Conservation (phyloP, 2,888 invertebrate species). For the Cynaeus angustus region DNA sequence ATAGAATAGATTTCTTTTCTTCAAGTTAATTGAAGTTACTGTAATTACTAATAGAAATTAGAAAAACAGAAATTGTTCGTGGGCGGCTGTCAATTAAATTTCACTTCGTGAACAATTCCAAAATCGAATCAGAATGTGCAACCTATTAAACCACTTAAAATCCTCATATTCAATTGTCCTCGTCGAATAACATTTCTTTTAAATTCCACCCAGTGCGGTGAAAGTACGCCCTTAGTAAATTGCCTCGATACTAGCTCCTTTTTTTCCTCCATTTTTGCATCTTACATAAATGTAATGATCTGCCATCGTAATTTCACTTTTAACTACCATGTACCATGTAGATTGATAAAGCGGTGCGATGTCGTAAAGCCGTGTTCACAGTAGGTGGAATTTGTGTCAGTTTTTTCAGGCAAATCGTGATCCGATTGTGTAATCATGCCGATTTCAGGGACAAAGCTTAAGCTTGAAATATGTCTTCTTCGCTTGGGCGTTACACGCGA, state of each 20-base stretch:
- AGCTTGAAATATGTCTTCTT: slow-evolving; percentile 9
- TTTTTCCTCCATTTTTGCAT: slow-evolving; percentile 39
- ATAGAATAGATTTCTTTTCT: no score
- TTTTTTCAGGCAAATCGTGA: slow-evolving; percentile 43
- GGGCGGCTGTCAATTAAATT: slow-evolving; percentile 66
- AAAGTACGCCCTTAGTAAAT: slow-evolving; percentile 37
- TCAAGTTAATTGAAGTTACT: slow-evolving; percentile 3
- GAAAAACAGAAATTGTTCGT: slow-evolving; percentile 54
- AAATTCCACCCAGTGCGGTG: slow-evolving; percentile 33
- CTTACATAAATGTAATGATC: slow-evolving; percentile 44
- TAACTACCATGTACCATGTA: slow-evolving; percentile 38
- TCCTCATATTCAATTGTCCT: slow-evolving; percentile 16
- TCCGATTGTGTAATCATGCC: slow-evolving; percentile 21
- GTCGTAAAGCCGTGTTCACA: slow-evolving; percentile 36
- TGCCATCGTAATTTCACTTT: slow-evolving; percentile 44
- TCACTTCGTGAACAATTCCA: slow-evolving; percentile 64
- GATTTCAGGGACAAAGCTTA: slow-evolving; percentile 15
- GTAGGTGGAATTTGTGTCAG: slow-evolving; percentile 46
- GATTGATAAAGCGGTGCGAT: slow-evolving; percentile 38
- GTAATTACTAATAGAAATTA: slow-evolving; percentile 44
- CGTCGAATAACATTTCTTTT: slow-evolving; percentile 30
- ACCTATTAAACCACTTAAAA: slow-evolving; percentile 40
- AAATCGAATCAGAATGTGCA: slow-evolving; percentile 61
- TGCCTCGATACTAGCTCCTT: not conserved
- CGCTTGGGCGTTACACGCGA: slow-evolving; percentile 15